phyloP scores from a whole-genome alignment of 2,113 vertebrate genomes.

The Atherinomorus stipes region DNA sequence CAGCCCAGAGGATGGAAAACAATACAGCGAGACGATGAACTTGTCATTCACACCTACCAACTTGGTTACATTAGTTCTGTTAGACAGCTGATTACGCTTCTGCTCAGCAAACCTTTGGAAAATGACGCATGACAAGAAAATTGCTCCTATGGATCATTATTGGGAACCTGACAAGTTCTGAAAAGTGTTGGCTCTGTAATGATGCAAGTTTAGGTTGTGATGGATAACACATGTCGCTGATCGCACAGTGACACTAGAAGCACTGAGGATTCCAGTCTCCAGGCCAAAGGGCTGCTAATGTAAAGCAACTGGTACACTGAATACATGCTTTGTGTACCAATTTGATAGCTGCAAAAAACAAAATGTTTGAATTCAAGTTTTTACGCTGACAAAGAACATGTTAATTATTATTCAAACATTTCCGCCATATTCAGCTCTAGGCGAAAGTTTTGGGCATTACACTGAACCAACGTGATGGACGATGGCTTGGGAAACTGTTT shows the following conservation, averaged over 20 bases:
- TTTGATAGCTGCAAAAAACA: not conserved
- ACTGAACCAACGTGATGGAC: too few relatives aligned
- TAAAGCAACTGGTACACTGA: constrained; percentile 29
- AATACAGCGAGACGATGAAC: constrained; percentile 40
- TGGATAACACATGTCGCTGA: constrained; percentile 77
- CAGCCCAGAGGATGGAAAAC: constrained; percentile 27
- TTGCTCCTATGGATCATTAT: constrained; percentile 68
- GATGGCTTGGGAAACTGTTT: too few relatives aligned
- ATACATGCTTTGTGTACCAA: constrained; percentile 12
- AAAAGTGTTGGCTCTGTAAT: constrained; percentile 71
- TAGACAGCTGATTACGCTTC: constrained; percentile 66
- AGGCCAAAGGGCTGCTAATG: not conserved
- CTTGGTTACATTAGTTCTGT: constrained; percentile 20
- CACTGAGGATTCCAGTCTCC: constrained; percentile 19
- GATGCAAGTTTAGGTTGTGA: constrained; percentile 66
- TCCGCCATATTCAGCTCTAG: too few relatives aligned
- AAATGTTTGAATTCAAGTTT: not conserved
- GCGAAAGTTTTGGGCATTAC: too few relatives aligned
- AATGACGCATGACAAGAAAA: constrained; percentile 71
- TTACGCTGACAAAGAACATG: not conserved
- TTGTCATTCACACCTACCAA: constrained; percentile 41
- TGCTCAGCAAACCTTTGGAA: constrained; percentile 59
- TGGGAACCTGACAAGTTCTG: constrained; percentile 61
- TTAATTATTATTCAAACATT: too few relatives aligned
- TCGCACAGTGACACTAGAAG: constrained; percentile 51